Conservation (phyloP, 2,888 invertebrate genomes). For the Hetaerina titia region DNA sequence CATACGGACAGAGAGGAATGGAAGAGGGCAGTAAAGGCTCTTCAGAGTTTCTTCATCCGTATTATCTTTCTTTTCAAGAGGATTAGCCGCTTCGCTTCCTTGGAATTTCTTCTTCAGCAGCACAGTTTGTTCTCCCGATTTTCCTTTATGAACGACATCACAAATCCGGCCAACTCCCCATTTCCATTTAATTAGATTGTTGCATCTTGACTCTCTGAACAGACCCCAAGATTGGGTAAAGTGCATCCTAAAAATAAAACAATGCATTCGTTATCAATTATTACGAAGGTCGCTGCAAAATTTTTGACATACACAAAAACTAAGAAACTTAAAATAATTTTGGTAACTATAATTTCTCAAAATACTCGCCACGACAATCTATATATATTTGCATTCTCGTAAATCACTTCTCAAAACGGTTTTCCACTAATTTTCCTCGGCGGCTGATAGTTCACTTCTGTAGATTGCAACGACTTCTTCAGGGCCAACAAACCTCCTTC, state of each 20-base stretch:
- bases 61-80: not conserved
- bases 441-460: no score
- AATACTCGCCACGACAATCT: no score
- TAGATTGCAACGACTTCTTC: no score
- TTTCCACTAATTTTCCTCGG: no score
- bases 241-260: not conserved
- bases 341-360: no score
- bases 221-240: slow-evolving; percentile 23
- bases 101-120: not conserved
- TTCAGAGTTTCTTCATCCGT: not conserved
- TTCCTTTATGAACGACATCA: not conserved
- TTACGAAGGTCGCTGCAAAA: no score
- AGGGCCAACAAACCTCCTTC: no score
- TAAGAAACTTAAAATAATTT: no score
- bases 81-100: not conserved
- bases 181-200: not conserved
- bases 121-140: not conserved
- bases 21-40: not conserved
- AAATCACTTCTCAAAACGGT: no score
- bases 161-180: not conserved
- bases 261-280: not conserved
- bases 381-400: no score
- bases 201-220: not conserved
- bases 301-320: no score
- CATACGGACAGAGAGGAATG: slow-evolving; percentile 7